phyloP scores from a whole-genome alignment of 2,797 vertebrate species.

The Macropodus opercularis region DNA sequence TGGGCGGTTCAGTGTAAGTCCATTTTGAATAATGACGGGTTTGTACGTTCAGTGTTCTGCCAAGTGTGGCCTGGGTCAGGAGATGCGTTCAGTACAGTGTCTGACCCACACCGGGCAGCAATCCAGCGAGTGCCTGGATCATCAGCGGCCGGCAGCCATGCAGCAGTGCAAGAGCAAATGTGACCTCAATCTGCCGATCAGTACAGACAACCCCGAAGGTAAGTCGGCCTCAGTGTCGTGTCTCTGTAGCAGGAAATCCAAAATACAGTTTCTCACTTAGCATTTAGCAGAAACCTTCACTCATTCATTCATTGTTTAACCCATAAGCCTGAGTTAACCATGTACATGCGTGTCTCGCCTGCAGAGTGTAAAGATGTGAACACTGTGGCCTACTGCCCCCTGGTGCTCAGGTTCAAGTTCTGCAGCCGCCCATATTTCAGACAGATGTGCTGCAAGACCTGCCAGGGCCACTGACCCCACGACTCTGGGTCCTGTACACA shows the following conservation, averaged over 20 bases:
- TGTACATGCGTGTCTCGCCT: constrained; percentile 38
- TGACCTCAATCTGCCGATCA: constrained; percentile 82
- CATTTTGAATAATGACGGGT: not conserved
- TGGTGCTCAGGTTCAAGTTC: constrained; percentile 99
- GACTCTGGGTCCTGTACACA: constrained; percentile 40
- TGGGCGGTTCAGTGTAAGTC: not conserved
- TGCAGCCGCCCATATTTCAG: constrained; percentile 98
- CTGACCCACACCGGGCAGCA: constrained; percentile 87
- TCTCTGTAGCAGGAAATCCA: too few species aligned
- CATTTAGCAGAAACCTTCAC: too few species aligned
- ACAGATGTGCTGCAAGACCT: constrained; percentile 99
- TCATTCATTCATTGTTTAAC: too few species aligned
- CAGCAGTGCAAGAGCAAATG: constrained; percentile 96
- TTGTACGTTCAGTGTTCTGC: constrained; percentile 86
- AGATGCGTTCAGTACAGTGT: constrained; percentile 91
- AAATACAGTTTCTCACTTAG: not conserved
- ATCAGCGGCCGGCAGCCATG: constrained; percentile 84
- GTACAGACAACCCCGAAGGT: constrained; percentile 93
- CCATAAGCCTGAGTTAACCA: too few species aligned
- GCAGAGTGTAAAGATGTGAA: constrained; percentile 99
- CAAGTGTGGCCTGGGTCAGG: constrained; percentile 92
- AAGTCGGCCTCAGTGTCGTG: too few species aligned
- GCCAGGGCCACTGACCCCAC: constrained; percentile 90
- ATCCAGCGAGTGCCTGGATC: constrained; percentile 88
- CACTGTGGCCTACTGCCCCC: constrained; percentile 99